phyloP scores from a whole-genome alignment of 2,888 invertebrate genomes.

The Ochropacha duplaris region DNA sequence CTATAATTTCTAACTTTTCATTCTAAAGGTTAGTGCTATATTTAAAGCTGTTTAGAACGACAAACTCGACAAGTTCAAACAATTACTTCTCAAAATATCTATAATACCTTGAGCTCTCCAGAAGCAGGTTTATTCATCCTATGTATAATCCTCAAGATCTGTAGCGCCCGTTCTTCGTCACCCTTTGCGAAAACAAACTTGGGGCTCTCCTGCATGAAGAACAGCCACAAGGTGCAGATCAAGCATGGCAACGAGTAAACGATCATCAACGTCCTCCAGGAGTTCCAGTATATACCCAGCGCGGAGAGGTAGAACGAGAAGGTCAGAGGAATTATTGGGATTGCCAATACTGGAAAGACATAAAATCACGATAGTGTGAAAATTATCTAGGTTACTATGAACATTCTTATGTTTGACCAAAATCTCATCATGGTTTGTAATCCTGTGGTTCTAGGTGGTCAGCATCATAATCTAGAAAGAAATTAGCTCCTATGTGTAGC shows the following conservation, averaged over 20 bases:
- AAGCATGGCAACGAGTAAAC: constrained; percentile 85
- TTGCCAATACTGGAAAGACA: constrained; percentile 80
- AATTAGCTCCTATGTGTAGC: too few species aligned
- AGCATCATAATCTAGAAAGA: too few species aligned
- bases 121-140: constrained; percentile 47
- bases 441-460: too few species aligned
- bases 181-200: constrained; percentile 87
- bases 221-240: constrained; percentile 79
- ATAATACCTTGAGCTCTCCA: constrained; percentile 47
- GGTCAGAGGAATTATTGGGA: constrained; percentile 83
- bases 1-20: too few species aligned
- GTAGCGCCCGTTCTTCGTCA: constrained; percentile 78
- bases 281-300: constrained; percentile 82
- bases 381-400: too few species aligned
- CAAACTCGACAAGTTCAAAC: too few species aligned
- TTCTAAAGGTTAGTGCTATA: too few species aligned
- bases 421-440: too few species aligned
- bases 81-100: too few species aligned
- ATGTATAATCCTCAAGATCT: constrained; percentile 54
- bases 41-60: too few species aligned
- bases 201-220: constrained; percentile 88
- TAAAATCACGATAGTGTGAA: background rate
- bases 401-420: too few species aligned
- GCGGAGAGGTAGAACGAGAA: constrained; percentile 59
- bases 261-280: constrained; percentile 89